Base-by-base conservation (phyloP, 1,140 invertebrate species). In the Bombus polaris region DNA sequence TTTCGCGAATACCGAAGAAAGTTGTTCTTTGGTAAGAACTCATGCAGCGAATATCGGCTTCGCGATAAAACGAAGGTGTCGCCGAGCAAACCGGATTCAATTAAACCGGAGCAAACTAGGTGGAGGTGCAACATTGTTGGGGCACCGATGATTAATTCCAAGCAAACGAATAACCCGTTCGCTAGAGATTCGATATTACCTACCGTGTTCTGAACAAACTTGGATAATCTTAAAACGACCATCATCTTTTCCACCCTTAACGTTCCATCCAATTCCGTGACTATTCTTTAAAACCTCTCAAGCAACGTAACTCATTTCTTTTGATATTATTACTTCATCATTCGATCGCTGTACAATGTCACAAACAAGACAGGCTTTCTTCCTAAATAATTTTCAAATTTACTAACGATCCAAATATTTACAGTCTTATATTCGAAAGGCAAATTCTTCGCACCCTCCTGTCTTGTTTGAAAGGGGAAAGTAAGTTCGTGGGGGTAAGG, bases 401-500 rank as follows among this genome's bases (percentile, higher is more conserved):
- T 42, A 2, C 18, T 70, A 42, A 6, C 44, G 35, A 28, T 9
- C 2, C 8, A 37, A 71, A 10, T 25, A 53, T 39, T 71, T n/a
- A 0, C 28, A 32, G 10, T 44, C 25, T 57, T 13, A n/a, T 25
- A 22, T 53, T 32, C 18, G 37, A 57, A n/a, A 0, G 28, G 32
- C 62, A 35, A 79, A 79, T 85, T 70, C 44, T 32, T 72, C 81
- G 37, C 28, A 44, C 9, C 65, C 57, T 66, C 79, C 70, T 37
- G 68, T 59, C 68, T 62, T 68, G n/a, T 37, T 18, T 25, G 1
- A 18, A 3, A 35, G 28, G 42, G 35, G 57, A 71, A 15, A 59
- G 66, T 18, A 79, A 65, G 68, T 77, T 59, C 65, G 25, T 68
- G 59, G 65, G 47, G 22, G 39, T 37, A 18, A 37, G n/a, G 62